Conservation (phyloP, 92 coral and sea anemone genomes). For the Umimayanthus chanpuru region DNA sequence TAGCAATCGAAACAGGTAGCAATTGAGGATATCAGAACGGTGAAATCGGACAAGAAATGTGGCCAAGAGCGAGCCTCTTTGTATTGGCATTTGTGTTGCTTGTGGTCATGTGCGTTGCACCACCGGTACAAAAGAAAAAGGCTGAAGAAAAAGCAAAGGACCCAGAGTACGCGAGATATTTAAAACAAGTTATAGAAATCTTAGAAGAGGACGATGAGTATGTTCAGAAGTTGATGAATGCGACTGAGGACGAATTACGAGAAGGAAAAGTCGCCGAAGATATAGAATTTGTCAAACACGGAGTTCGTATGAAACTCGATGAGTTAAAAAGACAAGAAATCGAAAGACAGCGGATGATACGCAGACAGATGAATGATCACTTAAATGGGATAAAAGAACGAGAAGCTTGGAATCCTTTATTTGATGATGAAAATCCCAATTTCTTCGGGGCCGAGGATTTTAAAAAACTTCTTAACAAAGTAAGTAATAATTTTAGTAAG, state of each 20-base stretch:
- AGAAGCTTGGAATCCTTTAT: constrained; percentile 94
- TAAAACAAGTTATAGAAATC: constrained; percentile 95
- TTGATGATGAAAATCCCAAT: constrained; percentile 96
- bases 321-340: constrained; percentile 95
- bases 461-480: constrained; percentile 85
- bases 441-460: constrained; percentile 95
- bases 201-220: constrained; percentile 93
- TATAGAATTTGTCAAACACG: constrained; percentile 89
- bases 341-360: constrained; percentile 86
- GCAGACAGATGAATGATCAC: constrained; percentile 92
- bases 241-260: constrained; percentile 89
- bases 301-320: constrained; percentile 88
- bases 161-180: constrained; percentile 94
- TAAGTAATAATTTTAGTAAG: constrained; percentile 32
- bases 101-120: constrained; percentile 69
- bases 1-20: neutral
- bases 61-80: constrained; percentile 26
- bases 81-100: constrained; percentile 36
- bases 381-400: constrained; percentile 86
- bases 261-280: constrained; percentile 92
- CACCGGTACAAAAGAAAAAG: constrained; percentile 72
- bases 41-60: constrained; percentile 42
- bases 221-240: constrained; percentile 89
- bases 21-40: neutral
- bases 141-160: constrained; percentile 61